Conservation (phyloP, 2,888 invertebrate species). For the Macrophya annulata region DNA sequence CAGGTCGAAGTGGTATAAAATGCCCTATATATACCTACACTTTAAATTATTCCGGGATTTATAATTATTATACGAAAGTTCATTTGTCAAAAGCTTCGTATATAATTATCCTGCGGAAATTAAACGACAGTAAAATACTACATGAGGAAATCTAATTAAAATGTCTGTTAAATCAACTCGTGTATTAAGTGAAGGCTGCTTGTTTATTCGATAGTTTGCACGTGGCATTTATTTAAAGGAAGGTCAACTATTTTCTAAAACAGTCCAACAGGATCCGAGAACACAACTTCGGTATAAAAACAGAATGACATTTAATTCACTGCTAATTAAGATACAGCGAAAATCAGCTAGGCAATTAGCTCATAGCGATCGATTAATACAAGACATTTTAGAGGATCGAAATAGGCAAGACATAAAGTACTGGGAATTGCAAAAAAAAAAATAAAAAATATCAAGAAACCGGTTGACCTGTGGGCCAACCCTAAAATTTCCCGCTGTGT, state of each 20-base stretch:
- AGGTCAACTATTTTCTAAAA: conserved; percentile 15
- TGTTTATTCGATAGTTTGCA: background rate
- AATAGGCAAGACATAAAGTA: background rate
- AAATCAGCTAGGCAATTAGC: background rate
- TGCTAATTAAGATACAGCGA: conserved; percentile 16
- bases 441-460: no score
- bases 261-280: background rate
- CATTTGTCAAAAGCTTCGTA: background rate
- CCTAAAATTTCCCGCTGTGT: no score
- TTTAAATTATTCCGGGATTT: background rate
- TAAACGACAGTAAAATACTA: background rate
- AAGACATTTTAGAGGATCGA: background rate
- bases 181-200: background rate
- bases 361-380: background rate
- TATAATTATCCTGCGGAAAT: background rate
- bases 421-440: no score
- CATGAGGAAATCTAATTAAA: background rate
- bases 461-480: no score
- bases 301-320: conserved; percentile 3
- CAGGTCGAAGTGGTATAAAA: no score
- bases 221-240: conserved; percentile 8
- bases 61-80: background rate
- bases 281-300: background rate
- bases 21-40: background rate
- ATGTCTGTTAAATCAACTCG: background rate